These are phyloP conservation scores for Thunnus maccoyii DNA, from an alignment of 2,113 vertebrate species.

Conservation along the genomic window DNA sequence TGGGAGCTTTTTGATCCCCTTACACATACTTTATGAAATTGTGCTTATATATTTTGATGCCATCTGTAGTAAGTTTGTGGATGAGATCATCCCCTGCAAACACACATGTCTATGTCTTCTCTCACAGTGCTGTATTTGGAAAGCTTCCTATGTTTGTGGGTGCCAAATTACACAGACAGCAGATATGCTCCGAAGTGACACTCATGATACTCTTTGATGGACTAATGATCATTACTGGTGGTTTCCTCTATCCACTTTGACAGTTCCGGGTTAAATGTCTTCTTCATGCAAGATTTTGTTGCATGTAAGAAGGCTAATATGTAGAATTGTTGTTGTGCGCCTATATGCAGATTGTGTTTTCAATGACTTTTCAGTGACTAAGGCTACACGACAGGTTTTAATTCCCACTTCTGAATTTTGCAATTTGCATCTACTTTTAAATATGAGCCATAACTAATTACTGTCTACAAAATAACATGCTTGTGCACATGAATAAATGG, in stretches of 20 bases:
- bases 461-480: neutral
- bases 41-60: conserved; percentile 6
- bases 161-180: conserved; percentile 47
- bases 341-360: neutral
- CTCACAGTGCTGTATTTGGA: conserved; percentile 34
- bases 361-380: neutral
- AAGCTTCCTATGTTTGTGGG: conserved; percentile 6
- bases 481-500: neutral
- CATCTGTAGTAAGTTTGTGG: conserved; percentile 17
- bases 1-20: neutral
- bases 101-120: conserved; percentile 22
- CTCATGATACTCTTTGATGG: conserved; percentile 49
- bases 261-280: conserved; percentile 67
- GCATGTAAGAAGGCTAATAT: neutral
- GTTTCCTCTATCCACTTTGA: conserved; percentile 43
- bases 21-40: neutral
- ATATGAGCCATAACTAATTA: neutral
- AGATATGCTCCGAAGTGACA: conserved; percentile 50
- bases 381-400: neutral
- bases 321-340: neutral
- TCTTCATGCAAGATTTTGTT: neutral
- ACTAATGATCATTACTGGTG: conserved; percentile 48
- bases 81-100: conserved; percentile 3
- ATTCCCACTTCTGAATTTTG: neutral
- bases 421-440: neutral